Percentiles rank a stretch among this genome's conserved stretches.
Conservation (phyloP, 2,888 invertebrate species). For the Eutolmus rufibarbis region DNA sequence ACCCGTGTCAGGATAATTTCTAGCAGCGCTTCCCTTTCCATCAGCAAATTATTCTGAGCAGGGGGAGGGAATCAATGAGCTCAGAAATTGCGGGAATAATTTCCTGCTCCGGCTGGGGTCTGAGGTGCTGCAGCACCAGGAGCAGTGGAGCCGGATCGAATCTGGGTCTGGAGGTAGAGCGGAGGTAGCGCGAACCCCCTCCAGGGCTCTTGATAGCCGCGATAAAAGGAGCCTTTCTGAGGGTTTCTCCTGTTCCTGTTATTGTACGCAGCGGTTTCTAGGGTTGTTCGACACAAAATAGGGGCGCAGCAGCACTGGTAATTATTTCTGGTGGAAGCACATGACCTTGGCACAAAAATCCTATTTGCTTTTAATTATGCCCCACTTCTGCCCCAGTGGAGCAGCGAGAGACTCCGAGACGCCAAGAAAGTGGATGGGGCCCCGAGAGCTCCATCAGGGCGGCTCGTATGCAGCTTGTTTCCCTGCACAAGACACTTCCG, state of each 20-base stretch:
- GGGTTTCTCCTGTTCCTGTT: background rate
- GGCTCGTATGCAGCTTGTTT: background rate
- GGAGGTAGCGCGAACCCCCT: background rate
- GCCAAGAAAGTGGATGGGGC: slow-evolving; percentile 6
- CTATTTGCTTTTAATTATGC: slow-evolving; percentile 40
- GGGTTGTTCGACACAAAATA: slow-evolving; percentile 22
- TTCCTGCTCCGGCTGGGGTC: background rate
- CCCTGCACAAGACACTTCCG: background rate
- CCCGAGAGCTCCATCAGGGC: background rate
- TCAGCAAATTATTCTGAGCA: slow-evolving; percentile 12
- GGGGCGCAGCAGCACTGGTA: background rate
- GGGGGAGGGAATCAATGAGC: background rate
- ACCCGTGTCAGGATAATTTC: background rate
- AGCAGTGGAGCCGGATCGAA: background rate
- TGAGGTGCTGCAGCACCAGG: background rate
- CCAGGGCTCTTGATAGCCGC: background rate
- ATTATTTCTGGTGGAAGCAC: slow-evolving; percentile 38
- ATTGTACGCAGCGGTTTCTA: slow-evolving; percentile 18
- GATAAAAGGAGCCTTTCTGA: slow-evolving; percentile 17
- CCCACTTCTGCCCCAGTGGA: slow-evolving; percentile 6
- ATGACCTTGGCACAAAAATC: slow-evolving; percentile 38
- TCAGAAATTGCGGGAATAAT: background rate
- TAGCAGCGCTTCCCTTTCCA: background rate
- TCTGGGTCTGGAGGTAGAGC: background rate
- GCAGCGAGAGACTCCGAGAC: background rate